Evolutionary conservation across 2,797 vertebrate genomes (phyloP).

Genomic region (Apodemus agrarius): DNA sequence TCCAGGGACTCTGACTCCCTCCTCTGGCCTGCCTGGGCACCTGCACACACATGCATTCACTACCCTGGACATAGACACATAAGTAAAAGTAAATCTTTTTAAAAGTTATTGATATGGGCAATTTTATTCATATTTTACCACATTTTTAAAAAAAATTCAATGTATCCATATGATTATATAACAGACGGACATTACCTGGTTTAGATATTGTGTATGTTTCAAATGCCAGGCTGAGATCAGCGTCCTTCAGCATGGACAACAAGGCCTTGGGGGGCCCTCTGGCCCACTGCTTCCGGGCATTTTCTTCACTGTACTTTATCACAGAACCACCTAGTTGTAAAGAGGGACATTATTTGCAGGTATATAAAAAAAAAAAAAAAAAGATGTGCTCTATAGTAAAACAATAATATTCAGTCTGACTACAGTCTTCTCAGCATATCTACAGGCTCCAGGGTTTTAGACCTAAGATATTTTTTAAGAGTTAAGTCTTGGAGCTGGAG

Average conservation of each 20-base stretch:
- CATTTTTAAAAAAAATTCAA: not conserved
- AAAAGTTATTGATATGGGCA: not conserved
- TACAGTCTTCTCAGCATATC: not conserved
- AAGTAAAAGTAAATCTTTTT: not conserved
- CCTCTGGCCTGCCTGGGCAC: not conserved
- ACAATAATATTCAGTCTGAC: not conserved
- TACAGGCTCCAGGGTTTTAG: not conserved
- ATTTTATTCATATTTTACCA: not conserved
- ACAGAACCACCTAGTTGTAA: constrained; percentile 83
- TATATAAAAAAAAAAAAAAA: not conserved
- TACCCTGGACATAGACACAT: not conserved
- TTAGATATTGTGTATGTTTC: constrained; percentile 93
- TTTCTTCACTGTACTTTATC: constrained; percentile 81
- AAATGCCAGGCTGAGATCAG: constrained; percentile 90
- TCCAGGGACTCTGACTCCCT: not conserved
- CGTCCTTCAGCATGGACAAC: constrained; percentile 91
- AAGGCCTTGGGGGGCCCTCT: constrained; percentile 90
- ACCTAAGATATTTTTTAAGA: not conserved
- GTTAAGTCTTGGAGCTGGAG: not conserved
- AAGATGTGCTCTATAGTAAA: not conserved
- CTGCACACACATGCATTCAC: not conserved
- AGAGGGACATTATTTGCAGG: not conserved
- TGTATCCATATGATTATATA: not conserved
- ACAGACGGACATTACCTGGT: constrained; percentile 86
- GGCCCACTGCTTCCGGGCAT: constrained; percentile 90